A percentile compares a stretch with the other conserved stretches of the same genome.
Conservation (phyloP, 2,113 vertebrate genomes). For the cat (Felis catus) region DNA sequence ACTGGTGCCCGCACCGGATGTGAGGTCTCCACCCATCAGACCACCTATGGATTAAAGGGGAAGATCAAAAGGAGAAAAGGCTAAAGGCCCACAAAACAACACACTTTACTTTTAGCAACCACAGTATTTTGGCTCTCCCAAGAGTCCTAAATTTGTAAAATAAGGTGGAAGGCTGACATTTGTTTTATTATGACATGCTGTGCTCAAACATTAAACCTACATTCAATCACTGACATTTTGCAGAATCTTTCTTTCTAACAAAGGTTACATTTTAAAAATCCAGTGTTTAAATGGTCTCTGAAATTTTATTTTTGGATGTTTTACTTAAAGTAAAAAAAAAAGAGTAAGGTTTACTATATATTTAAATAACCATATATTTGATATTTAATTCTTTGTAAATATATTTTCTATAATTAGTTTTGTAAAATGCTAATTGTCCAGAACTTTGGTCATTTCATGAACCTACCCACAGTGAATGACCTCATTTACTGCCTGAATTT, state of each 20-base stretch:
- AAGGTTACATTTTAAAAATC: constrained; percentile 84
- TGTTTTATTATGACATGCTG: constrained; percentile 68
- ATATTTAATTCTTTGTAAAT: constrained; percentile 3
- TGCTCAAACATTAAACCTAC: constrained; percentile 65
- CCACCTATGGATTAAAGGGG: constrained; percentile 90
- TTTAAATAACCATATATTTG: constrained; percentile 1
- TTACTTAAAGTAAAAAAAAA: constrained; percentile 75
- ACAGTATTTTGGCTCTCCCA: constrained; percentile 49
- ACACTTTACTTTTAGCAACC: constrained; percentile 40
- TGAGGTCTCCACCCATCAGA: constrained; percentile 99
- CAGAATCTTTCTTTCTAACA: constrained; percentile 78
- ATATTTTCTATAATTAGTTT: constrained; percentile 28
- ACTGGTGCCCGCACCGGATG: constrained; percentile 99
- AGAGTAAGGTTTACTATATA: neutral
- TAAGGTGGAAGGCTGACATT: constrained; percentile 52
- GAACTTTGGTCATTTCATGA: constrained; percentile 20
- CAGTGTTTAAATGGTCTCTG: constrained; percentile 60
- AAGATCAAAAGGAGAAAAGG: constrained; percentile 65
- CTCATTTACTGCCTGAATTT: constrained; percentile 12
- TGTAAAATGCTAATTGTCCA: neutral
- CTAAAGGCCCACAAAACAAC: constrained; percentile 62
- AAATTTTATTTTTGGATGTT: constrained; percentile 81
- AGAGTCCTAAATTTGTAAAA: constrained; percentile 40
- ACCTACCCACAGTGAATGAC: neutral
- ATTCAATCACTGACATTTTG: constrained; percentile 67